These are phyloP conservation scores for Choristoneura fumiferana DNA, from an alignment of 1,140 invertebrate genomes.

Conservation along the genomic window DNA sequence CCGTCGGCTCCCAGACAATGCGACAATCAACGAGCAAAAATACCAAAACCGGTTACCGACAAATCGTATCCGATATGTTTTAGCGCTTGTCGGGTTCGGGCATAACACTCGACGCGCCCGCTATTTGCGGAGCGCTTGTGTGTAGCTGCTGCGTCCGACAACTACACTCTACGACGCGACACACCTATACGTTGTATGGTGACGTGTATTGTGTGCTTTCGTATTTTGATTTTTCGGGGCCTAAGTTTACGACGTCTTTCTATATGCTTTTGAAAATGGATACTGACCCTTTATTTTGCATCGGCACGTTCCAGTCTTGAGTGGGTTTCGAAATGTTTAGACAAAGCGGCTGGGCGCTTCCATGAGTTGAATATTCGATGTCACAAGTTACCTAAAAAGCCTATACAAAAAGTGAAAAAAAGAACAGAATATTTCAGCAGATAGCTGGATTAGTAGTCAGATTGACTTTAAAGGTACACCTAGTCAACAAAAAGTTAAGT, in stretches of 20 bases:
- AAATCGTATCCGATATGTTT: conserved; percentile 10
- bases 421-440: no score
- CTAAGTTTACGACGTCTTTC: conserved; percentile 6
- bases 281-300: conserved; percentile 16
- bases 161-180: conserved; percentile 1
- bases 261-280: conserved; percentile 11
- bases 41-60: conserved; percentile 11
- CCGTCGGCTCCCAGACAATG: background rate
- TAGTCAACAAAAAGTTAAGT: no score
- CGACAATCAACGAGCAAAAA: conserved; percentile 13
- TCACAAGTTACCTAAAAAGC: no score
- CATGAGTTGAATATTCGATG: no score
- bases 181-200: background rate
- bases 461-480: no score
- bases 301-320: conserved; percentile 9
- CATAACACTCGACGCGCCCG: background rate
- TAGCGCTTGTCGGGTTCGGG: conserved; percentile 2
- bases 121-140: conserved; percentile 21
- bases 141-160: conserved; percentile 13
- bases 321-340: conserved; percentile 13
- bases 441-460: no score
- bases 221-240: conserved; percentile 13
- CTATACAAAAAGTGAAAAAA: no score
- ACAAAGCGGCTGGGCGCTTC: background rate
- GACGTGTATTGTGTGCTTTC: background rate